Percentiles rank a stretch among this genome's conserved stretches.
Evolutionary conservation across 1,140 invertebrate species (phyloP).

Genomic region (Caenorhabditis briggsae): DNA sequence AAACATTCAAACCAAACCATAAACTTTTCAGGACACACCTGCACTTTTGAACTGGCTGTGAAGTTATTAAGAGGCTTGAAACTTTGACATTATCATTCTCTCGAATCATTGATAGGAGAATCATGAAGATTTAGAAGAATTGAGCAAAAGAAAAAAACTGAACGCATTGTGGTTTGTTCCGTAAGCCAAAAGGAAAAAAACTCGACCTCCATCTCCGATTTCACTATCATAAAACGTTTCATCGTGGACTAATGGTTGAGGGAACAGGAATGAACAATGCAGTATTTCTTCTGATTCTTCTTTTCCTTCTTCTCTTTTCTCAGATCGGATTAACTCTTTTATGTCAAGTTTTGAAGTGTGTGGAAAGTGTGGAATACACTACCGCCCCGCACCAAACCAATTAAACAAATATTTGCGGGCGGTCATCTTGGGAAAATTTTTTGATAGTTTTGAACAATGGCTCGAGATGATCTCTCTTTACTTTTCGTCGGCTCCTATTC

Average conservation of each 20-base stretch:
- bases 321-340: constrained; percentile 27
- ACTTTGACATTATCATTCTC: too few species aligned
- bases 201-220: neutral
- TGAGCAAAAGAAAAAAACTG: too few species aligned
- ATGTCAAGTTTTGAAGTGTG: constrained; percentile 19
- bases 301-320: neutral
- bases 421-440: constrained; percentile 29
- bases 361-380: constrained; percentile 23
- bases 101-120: too few species aligned
- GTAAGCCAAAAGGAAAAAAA: neutral
- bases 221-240: constrained; percentile 3
- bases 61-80: too few species aligned
- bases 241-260: neutral
- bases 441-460: constrained; percentile 54
- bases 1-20: neutral
- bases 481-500: constrained; percentile 40
- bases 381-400: neutral
- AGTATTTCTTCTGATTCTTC: neutral
- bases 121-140: too few species aligned
- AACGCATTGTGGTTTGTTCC: too few species aligned
- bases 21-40: neutral
- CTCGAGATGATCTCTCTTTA: constrained; percentile 39
- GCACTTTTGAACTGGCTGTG: too few species aligned
- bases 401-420: constrained; percentile 50
- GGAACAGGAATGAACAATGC: neutral